Conservation (phyloP, 2,113 vertebrate species). For the Aphelocoma coerulescens region DNA sequence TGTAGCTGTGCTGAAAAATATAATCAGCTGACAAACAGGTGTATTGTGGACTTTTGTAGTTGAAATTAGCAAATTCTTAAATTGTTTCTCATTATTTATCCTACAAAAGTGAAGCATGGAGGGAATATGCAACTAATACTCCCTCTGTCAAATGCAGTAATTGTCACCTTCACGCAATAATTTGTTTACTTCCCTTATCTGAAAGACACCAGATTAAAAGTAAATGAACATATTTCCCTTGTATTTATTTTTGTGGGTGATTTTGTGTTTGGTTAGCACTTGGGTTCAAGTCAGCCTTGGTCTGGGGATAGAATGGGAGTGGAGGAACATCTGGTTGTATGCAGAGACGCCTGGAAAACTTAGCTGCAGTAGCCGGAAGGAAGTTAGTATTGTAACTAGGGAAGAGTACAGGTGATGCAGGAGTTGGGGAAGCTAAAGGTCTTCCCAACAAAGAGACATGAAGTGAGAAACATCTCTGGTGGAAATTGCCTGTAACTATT, state of each 20-base stretch:
- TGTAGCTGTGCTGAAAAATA: background rate
- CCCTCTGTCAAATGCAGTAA: background rate
- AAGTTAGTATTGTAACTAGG: background rate
- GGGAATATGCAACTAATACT: background rate
- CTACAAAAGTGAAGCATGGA: background rate
- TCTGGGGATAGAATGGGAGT: background rate
- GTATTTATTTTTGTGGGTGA: background rate
- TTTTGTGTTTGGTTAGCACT: background rate
- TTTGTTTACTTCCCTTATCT: background rate
- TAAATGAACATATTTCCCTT: background rate
- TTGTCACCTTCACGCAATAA: background rate
- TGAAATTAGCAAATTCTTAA: background rate
- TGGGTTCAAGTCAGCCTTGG: background rate
- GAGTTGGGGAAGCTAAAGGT: background rate
- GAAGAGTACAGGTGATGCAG: background rate
- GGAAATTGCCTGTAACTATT: background rate
- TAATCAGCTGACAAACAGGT: background rate
- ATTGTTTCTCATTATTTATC: background rate
- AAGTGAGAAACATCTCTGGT: background rate
- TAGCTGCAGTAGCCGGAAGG: background rate
- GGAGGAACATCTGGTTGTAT: background rate
- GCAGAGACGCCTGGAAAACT: background rate
- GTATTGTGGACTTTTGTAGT: background rate
- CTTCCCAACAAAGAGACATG: background rate
- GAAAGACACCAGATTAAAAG: background rate